A percentile compares a stretch with the other conserved stretches of the same genome.
These are phyloP conservation scores for Aphodius granarius DNA, from an alignment of 2,888 invertebrate species.

Conservation along the genomic window DNA sequence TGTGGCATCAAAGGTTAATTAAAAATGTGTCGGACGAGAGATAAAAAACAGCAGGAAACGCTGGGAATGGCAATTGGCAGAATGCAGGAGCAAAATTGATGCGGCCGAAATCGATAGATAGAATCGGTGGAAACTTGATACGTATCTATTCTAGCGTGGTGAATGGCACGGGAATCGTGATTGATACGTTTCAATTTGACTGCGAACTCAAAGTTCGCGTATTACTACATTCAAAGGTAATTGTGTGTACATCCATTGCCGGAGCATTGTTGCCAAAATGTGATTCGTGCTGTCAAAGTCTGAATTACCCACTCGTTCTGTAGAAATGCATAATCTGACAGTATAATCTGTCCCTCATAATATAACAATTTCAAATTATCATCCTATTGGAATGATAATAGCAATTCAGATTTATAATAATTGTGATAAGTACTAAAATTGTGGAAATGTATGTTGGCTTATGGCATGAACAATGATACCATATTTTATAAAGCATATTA, in stretches of 20 bases:
- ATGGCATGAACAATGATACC: too few relatives aligned
- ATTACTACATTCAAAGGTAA: not conserved
- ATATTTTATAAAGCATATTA: too few relatives aligned
- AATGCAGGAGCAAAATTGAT: not conserved
- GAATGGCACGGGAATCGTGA: not conserved
- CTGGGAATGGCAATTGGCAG: not conserved
- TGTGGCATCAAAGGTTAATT: not conserved
- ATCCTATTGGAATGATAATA: too few relatives aligned
- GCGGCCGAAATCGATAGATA: not conserved
- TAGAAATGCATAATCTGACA: too few relatives aligned
- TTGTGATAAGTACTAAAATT: too few relatives aligned
- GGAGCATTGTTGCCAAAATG: not conserved
- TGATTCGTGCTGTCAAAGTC: not conserved
- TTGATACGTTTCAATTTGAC: not conserved
- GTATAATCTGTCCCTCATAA: too few relatives aligned
- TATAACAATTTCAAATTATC: too few relatives aligned
- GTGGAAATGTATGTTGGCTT: too few relatives aligned
- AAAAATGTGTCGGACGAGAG: not conserved
- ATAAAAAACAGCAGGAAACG: not conserved
- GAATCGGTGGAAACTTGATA: not conserved
- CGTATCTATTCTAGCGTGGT: not conserved
- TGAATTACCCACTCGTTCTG: not conserved
- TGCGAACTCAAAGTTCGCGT: not conserved
- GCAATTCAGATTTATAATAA: too few relatives aligned
- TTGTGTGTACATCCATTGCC: not conserved